phyloP scores from a whole-genome alignment of 1,140 invertebrate species.

The Caerostris extrusa region DNA sequence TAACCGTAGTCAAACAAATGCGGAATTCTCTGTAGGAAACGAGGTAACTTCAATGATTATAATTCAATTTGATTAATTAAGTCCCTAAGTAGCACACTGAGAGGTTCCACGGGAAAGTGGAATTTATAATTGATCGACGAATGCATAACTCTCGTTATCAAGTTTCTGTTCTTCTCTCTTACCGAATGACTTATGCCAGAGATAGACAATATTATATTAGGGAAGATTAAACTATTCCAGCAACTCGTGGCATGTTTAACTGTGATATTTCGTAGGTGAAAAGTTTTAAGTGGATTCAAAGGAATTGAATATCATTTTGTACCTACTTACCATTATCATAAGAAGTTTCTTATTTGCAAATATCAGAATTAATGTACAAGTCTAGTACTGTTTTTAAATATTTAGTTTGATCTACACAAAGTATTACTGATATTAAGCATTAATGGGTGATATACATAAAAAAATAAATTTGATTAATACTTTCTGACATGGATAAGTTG shows the following conservation, averaged over 20 bases:
- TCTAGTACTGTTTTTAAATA: no score
- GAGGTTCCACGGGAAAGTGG: not conserved
- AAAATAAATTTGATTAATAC: no score
- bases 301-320: no score
- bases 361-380: no score
- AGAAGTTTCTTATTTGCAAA: no score
- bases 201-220: not conserved
- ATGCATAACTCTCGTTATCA: not conserved
- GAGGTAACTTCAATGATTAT: slow-evolving; percentile 9
- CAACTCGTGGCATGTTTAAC: not conserved
- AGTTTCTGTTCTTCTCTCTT: slow-evolving; percentile 15
- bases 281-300: not conserved
- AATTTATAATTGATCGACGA: slow-evolving; percentile 10
- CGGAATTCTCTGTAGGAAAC: not conserved
- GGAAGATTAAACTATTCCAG: not conserved
- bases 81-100: not conserved
- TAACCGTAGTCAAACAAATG: not conserved
- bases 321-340: no score
- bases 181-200: not conserved
- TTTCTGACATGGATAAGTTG: no score
- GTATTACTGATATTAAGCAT: no score
- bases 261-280: not conserved
- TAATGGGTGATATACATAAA: no score
- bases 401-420: no score
- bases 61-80: slow-evolving; percentile 22